phyloP scores from a whole-genome alignment of 2,888 invertebrate genomes.

The Pyrrhia umbra region DNA sequence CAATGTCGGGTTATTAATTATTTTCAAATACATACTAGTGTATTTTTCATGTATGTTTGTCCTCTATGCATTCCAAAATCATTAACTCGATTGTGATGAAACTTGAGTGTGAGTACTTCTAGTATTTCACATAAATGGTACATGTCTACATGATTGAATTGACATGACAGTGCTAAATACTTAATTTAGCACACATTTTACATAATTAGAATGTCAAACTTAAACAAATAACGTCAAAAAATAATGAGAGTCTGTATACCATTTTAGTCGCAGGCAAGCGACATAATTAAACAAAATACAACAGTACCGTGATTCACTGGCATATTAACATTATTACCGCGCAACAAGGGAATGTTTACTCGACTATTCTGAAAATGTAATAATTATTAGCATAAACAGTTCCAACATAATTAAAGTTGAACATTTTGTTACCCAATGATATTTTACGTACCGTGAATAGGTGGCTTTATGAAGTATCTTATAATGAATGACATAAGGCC shows the following conservation, averaged over 20 bases:
- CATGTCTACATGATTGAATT: too few relatives aligned
- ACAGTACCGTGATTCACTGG: slow-evolving; percentile 37
- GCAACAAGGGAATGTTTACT: slow-evolving; percentile 27
- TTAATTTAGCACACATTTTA: too few relatives aligned
- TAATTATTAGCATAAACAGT: slow-evolving; percentile 46
- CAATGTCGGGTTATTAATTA: background rate
- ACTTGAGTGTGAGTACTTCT: too few relatives aligned
- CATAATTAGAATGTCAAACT: too few relatives aligned
- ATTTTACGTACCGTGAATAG: slow-evolving; percentile 37
- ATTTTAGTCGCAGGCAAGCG: background rate
- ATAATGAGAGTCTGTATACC: too few relatives aligned
- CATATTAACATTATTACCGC: slow-evolving; percentile 13
- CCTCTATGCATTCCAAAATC: too few relatives aligned
- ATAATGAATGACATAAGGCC: background rate
- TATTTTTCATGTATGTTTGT: background rate
- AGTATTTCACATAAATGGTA: too few relatives aligned
- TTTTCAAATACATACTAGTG: background rate
- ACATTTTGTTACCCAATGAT: slow-evolving; percentile 44
- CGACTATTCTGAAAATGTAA: slow-evolving; percentile 42
- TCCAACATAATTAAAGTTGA: slow-evolving; percentile 24
- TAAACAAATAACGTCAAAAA: too few relatives aligned
- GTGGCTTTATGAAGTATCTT: slow-evolving; percentile 10
- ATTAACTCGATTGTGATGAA: too few relatives aligned
- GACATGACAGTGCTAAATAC: too few relatives aligned
- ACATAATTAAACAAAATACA: slow-evolving; percentile 17